Evolutionary conservation across 2,888 invertebrate genomes (phyloP), one percentile per base, ranked within the genome.

Genomic region (Vannuccia rotundouncinata): DNA sequence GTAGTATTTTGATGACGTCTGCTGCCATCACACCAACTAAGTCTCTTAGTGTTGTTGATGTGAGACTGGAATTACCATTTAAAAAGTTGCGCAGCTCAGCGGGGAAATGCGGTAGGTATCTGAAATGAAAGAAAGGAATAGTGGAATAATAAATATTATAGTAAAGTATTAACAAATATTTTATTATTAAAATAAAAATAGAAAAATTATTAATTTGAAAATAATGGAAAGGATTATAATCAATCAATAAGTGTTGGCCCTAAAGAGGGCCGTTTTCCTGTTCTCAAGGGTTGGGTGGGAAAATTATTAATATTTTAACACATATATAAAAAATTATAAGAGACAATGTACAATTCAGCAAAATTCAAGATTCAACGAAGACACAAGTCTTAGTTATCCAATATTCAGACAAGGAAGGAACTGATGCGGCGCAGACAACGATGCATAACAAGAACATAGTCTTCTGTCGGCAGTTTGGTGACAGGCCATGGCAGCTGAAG

Each of bases 241-340:
- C 66, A 66, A 66, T 66, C 66, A 66, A 66, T 66, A 66, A 66
- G 66, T 66, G 66, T 5, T 66, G 66, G 66, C 66, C 66, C 66
- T 66, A 27, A 66, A 22, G 66, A 66, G 66, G 66, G 66, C 66
- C 66, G 66, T 66, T 66, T 66, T 66, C 66, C 22, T 27, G 66
- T 66, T 66, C 66, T 66, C 66, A 66, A 45, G 66, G 66, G 66
- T 66, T 66, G 66, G 66, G 66, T 5, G 25, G 25, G 66, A 66
- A 66, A 22, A 66, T 66, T 27, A 66, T 66, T 66, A 66, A n/a
- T 66, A 22, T 66, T 66, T 66, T 66, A 2, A 66, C 66, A 66
- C 66, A 22, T 66, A 13, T 13, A 45, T 45, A 17, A 13, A 22
- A n/a, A 66, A 66, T n/a, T 5, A 66, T 66, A 66, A 66, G 66